Evolutionary conservation across 2,888 invertebrate species (phyloP), one percentile per base, ranked within the genome.

Genomic region (Synergus japonicus): DNA sequence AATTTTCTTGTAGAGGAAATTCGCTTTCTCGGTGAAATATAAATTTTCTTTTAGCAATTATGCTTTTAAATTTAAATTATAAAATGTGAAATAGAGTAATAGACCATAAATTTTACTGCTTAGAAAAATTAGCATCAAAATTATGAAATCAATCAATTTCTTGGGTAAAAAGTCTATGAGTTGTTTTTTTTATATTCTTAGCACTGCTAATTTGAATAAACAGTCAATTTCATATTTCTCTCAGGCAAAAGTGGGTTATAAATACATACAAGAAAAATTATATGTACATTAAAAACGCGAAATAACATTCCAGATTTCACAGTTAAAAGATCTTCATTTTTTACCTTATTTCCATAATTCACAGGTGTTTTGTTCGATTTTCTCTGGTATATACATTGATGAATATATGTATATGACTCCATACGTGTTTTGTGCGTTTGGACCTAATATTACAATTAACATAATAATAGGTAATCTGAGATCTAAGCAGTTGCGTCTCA

Each of bases 401-500:
- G 76, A 3, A 29, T 29, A 29, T 81, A 82, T 81, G 78, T 86
- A 84, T 85, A 85, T 77, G 43, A 80, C 79, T 85, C 90, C 89
- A 91, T 91, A 91, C 90, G 88, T 88, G 88, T 86, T 89, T 91
- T 91, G 91, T 91, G 91, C 91, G 91, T 90, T 91, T 91, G 91
- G 91, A 91, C 91, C 89, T 91, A 86, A 67, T 79, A 65, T 83
- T 81, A 81, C 67, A 82, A 83, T 83, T 44, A 78, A 76, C 78
- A 78, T 78, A 54, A 37, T 54, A 73, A 79, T 77, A 81, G 77
- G 79, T 84, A 86, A 88, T 90, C 87, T 89, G 88, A 90, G 90
- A 88, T 89, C 90, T 91, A 91, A 90, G 91, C 91, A 91, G 91
- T 91, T 90, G 89, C 87, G 88, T 90, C 89, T 88, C 88, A 78